Conservation (phyloP, 2,888 invertebrate species). For the Asteroscopus sphinx region DNA sequence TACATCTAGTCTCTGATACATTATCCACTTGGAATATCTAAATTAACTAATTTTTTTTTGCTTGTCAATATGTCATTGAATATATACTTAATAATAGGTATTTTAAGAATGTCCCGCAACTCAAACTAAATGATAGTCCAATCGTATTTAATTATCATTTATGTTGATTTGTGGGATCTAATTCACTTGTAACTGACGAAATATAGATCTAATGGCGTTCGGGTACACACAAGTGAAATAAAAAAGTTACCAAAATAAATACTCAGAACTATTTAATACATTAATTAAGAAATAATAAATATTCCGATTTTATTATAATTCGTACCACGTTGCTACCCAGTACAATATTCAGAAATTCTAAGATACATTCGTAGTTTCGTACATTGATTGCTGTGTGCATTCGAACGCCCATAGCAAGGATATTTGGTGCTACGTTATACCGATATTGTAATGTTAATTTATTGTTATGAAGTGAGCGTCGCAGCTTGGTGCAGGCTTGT, state of each 20-base stretch:
- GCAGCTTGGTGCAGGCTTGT: slow-evolving; percentile 7
- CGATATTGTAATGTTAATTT: slow-evolving; percentile 52
- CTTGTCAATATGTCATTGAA: slow-evolving; percentile 45
- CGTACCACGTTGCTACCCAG: background rate
- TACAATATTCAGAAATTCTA: background rate
- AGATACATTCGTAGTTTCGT: slow-evolving; percentile 3
- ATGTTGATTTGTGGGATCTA: slow-evolving; percentile 21
- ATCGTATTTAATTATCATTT: slow-evolving; percentile 7
- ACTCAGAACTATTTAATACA: slow-evolving; percentile 19
- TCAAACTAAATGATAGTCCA: slow-evolving; percentile 14
- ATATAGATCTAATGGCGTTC: slow-evolving; percentile 45
- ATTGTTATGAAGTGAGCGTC: slow-evolving; percentile 42
- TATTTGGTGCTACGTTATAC: slow-evolving; percentile 67
- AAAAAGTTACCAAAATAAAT: slow-evolving; percentile 33
- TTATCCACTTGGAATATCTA: slow-evolving; percentile 20
- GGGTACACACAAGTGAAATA: slow-evolving; percentile 26
- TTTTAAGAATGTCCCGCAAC: slow-evolving; percentile 8
- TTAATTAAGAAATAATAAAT: slow-evolving; percentile 1
- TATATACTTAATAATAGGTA: slow-evolving; percentile 55
- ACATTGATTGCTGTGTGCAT: slow-evolving; percentile 21
- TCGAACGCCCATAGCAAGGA: slow-evolving; percentile 44
- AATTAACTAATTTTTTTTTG: slow-evolving; percentile 18
- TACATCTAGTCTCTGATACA: slow-evolving; percentile 44
- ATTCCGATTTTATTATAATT: background rate
- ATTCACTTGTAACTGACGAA: slow-evolving; percentile 36